phyloP scores from a whole-genome alignment of 1,140 invertebrate genomes.

The Homarus americanus region DNA sequence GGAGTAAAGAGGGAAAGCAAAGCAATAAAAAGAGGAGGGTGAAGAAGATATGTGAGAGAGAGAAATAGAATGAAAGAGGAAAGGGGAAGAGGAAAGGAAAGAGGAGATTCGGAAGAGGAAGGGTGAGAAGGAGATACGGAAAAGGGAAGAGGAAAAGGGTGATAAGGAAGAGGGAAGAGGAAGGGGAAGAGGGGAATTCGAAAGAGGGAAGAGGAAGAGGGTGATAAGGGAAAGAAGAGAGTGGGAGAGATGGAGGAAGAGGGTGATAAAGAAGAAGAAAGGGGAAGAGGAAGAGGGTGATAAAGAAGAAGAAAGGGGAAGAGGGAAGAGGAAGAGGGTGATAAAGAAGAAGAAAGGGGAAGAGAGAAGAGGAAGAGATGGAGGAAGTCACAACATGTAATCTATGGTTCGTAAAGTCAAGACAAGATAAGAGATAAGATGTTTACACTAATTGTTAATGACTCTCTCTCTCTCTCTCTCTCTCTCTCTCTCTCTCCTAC shows the following conservation, averaged over 20 bases:
- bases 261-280: too few species aligned
- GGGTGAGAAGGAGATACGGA: not conserved
- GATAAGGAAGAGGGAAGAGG: not conserved
- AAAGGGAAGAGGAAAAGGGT: not conserved
- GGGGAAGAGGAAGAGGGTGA: too few species aligned
- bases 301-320: too few species aligned
- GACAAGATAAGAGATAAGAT: too few species aligned
- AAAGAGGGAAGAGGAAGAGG: too few species aligned
- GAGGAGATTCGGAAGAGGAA: not conserved
- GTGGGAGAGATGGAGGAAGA: too few species aligned
- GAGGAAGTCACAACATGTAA: not conserved
- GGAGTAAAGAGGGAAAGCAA: not conserved
- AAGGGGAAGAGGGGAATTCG: too few species aligned
- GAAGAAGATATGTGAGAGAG: too few species aligned
- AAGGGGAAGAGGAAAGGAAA: not conserved
- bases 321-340: not conserved
- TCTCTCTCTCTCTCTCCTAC: slow-evolving; percentile 7
- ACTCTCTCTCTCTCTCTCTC: not conserved
- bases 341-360: not conserved
- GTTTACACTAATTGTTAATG: too few species aligned
- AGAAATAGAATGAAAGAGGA: not conserved
- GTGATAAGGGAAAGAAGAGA: too few species aligned
- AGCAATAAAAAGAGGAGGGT: too few species aligned
- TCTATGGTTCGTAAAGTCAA: too few species aligned
- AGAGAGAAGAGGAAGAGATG: not conserved